Evolutionary conservation across 1,140 invertebrate species (phyloP).

Genomic region (Rhyacophila brunnea): DNA sequence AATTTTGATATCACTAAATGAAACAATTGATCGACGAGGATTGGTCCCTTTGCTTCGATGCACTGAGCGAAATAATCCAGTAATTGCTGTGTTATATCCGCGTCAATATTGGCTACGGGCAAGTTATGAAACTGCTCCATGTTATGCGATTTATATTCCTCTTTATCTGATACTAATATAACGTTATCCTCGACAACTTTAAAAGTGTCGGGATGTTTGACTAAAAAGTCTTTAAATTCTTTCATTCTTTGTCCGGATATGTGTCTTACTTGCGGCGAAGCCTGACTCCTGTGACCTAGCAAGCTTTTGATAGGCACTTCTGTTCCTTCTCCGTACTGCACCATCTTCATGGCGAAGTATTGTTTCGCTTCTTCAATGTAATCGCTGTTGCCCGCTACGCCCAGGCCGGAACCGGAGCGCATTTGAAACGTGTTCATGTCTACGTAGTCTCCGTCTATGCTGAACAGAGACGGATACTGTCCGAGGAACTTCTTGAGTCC

Average conservation of each 20-base stretch:
- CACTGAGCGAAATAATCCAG: constrained; percentile 76
- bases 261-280: constrained; percentile 91
- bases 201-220: constrained; percentile 83
- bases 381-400: constrained; percentile 65
- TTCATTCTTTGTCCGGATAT: constrained; percentile 92
- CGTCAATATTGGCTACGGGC: constrained; percentile 78
- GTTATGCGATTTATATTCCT: constrained; percentile 57
- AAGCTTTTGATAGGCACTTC: constrained; percentile 92
- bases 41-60: constrained; percentile 75
- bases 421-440: constrained; percentile 77
- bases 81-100: constrained; percentile 71
- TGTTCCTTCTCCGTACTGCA: constrained; percentile 84
- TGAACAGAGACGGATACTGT: constrained; percentile 90
- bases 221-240: constrained; percentile 90
- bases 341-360: constrained; percentile 89
- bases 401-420: constrained; percentile 52
- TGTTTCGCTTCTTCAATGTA: constrained; percentile 91
- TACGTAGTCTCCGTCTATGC: constrained; percentile 89
- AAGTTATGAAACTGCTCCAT: constrained; percentile 61
- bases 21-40: constrained; percentile 83
- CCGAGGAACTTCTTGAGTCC: constrained; percentile 88
- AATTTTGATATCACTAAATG: constrained; percentile 76
- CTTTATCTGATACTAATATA: constrained; percentile 60
- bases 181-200: constrained; percentile 85
- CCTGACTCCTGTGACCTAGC: constrained; percentile 88